Evolutionary conservation across 2,797 vertebrate species (phyloP).

Genomic region (Bradypodion pumilum): DNA sequence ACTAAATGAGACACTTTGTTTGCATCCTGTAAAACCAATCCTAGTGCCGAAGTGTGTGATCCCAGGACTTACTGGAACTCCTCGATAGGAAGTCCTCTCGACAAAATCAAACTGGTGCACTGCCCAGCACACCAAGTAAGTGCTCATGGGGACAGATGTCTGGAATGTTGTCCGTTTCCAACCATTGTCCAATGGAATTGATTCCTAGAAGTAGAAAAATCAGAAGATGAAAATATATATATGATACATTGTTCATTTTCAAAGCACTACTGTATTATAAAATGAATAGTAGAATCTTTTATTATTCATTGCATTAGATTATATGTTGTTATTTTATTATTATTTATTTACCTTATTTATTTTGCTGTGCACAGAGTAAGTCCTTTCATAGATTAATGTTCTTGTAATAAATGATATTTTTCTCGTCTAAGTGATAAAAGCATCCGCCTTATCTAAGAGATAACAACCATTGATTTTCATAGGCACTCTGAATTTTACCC

Average conservation of each 20-base stretch:
- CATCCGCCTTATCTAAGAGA: neutral
- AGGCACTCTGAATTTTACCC: neutral
- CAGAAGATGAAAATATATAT: constrained; percentile 29
- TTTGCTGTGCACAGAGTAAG: neutral
- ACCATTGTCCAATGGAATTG: constrained; percentile 27
- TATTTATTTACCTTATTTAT: neutral
- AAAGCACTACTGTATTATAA: neutral
- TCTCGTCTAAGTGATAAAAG: no score
- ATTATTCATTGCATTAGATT: neutral
- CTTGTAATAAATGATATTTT: constrained; percentile 3
- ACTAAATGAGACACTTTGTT: neutral
- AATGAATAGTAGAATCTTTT: neutral
- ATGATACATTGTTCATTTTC: neutral
- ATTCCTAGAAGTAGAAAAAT: constrained; percentile 57
- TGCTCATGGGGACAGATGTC: constrained; percentile 94
- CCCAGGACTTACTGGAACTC: constrained; percentile 85
- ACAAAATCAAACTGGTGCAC: constrained; percentile 83
- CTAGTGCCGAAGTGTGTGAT: neutral
- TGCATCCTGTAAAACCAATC: neutral
- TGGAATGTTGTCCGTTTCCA: constrained; percentile 81
- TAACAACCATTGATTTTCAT: neutral
- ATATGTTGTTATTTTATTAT: no score
- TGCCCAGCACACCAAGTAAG: constrained; percentile 96
- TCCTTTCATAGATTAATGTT: constrained; percentile 21
- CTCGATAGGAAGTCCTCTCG: constrained; percentile 68